phyloP scores from a whole-genome alignment of 2,888 invertebrate species.

The Tanytarsus gracilentus region DNA sequence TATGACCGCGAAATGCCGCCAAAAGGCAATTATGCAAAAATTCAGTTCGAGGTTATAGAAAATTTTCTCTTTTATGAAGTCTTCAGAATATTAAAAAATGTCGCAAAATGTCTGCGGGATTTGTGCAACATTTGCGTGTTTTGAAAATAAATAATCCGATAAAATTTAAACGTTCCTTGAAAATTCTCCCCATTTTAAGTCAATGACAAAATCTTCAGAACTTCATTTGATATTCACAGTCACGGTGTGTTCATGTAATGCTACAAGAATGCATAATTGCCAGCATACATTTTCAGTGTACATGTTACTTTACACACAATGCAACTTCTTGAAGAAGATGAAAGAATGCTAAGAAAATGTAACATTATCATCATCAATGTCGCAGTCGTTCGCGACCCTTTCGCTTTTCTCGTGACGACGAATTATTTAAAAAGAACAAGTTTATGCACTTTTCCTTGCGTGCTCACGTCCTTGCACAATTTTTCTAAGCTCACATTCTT shows the following conservation, averaged over 20 bases:
- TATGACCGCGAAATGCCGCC: too few species aligned
- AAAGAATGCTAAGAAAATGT: neutral
- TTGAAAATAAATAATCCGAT: too few species aligned
- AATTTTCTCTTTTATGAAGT: too few species aligned
- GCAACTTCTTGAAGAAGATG: neutral
- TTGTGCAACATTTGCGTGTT: too few species aligned
- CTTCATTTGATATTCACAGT: constrained; percentile 26
- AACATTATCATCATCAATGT: neutral
- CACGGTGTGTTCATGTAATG: constrained; percentile 24
- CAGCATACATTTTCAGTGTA: neutral
- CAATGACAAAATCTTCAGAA: neutral
- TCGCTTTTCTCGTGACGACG: neutral
- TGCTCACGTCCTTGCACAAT: constrained; percentile 23
- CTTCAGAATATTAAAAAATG: too few species aligned
- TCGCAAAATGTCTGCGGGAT: too few species aligned
- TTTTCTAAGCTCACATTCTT: neutral
- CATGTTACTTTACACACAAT: neutral
- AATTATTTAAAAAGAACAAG: neutral
- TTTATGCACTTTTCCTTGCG: neutral
- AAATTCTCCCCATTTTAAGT: too few species aligned
- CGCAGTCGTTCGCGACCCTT: neutral
- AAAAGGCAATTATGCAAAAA: too few species aligned
- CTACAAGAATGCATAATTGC: constrained; percentile 27
- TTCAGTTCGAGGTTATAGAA: too few species aligned
- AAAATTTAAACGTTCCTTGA: too few species aligned